Evolutionary conservation across 2,888 invertebrate genomes (phyloP), one percentile per base, ranked within the genome.

Genomic region (Calephelis perditalis): DNA sequence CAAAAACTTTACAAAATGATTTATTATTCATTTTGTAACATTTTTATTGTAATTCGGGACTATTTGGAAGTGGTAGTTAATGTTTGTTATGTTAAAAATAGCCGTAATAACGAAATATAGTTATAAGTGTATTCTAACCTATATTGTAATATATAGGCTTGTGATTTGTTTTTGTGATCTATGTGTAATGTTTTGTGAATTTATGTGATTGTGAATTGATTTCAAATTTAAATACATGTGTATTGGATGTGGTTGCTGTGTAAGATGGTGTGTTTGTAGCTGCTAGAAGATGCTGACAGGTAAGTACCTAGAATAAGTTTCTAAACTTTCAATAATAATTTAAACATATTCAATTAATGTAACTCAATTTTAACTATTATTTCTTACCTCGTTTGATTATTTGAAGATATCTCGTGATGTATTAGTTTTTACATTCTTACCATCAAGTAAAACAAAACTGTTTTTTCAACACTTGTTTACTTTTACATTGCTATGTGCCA

Each of bases 231-330:
- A 57, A 46, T 44, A 9, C 11, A 40, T 35, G 46, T 11, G 10
- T 57, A 5, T 36, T 44, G 7, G 26, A 46, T 46, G 11, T 36
- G 36, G 11, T 46, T 40, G 8, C 5, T n/a, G n/a, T 46, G 36
- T 46, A 8, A n/a, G 37, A 35, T 44, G 46, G 10, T 35, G 45
- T 44, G 45, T 26, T 46, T 26, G 45, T 52, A 35, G 10, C 36
- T 54, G 54, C 11, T 54, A 40, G 36, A 36, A n/a, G 54, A 35
- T 54, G 54, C 11, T 54, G n/a, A 36, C 36, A 44, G 57, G 57
- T 57, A 36, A 57, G 57, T 57, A 57, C 36, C 11, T 57, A 57
- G 46, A 45, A 35, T 57, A 46, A 57, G 57, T 57, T 57, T 57
- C 7, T n/a, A 36, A 57, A 57, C 46, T 57, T 57, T 57, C 9